These are phyloP conservation scores for Luehdorfia chinensis DNA, from an alignment of 1,140 invertebrate genomes.

Conservation along the genomic window DNA sequence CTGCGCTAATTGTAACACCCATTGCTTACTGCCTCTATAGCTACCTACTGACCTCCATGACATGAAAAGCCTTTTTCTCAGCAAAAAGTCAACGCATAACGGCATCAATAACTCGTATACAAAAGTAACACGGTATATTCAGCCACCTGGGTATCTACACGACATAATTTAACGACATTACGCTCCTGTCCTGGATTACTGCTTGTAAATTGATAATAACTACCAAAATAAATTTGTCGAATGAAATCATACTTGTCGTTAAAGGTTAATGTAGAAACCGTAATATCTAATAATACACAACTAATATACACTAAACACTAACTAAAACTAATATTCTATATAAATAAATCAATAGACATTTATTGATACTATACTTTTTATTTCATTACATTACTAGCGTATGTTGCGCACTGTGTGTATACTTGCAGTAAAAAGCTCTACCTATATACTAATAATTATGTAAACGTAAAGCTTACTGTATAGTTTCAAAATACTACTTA, in stretches of 20 bases:
- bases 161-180: constrained; percentile 16
- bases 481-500: constrained; percentile 58
- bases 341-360: too few relatives aligned
- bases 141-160: constrained; percentile 16
- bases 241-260: constrained; percentile 10
- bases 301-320: too few relatives aligned
- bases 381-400: too few relatives aligned
- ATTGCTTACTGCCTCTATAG: constrained; percentile 9
- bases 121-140: constrained; percentile 19
- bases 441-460: too few relatives aligned
- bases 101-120: constrained; percentile 37
- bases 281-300: too few relatives aligned
- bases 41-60: constrained; percentile 36
- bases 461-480: too few relatives aligned
- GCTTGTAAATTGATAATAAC: constrained; percentile 2
- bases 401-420: too few relatives aligned
- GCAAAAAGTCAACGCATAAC: constrained; percentile 29
- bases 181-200: constrained; percentile 4
- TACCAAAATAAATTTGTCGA: constrained; percentile 1
- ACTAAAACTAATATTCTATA: too few relatives aligned
- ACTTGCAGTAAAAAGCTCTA: too few relatives aligned
- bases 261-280: too few relatives aligned
- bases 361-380: too few relatives aligned
- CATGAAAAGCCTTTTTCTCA: constrained; percentile 36
- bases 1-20: constrained; percentile 7